Evolutionary conservation across 2,888 invertebrate species (phyloP).

Genomic region (Boloria selene): DNA sequence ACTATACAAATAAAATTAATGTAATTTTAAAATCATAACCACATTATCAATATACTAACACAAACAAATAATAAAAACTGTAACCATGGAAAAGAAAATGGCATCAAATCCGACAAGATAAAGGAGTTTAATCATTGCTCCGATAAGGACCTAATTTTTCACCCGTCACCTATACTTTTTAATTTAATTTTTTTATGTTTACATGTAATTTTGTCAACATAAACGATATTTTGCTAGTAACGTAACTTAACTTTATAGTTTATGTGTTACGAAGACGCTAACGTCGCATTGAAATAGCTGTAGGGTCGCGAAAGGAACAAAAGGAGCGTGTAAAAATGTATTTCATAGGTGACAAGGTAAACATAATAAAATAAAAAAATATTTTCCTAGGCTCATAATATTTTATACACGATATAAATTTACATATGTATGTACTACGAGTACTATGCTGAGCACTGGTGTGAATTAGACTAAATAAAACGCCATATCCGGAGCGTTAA

Average conservation of each 20-base stretch:
- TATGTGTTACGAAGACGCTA: constrained; percentile 14
- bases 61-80: no score
- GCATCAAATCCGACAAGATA: no score
- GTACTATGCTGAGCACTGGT: no score
- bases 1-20: no score
- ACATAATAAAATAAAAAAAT: not conserved
- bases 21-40: no score
- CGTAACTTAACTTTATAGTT: constrained; percentile 16
- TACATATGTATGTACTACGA: no score
- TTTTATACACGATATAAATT: not conserved
- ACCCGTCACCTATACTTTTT: not conserved
- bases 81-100: no score
- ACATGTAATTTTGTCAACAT: not conserved
- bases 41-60: no score
- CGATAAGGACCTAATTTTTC: not conserved
- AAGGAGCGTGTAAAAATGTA: not conserved
- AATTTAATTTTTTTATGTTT: no score
- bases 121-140: not conserved
- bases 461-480: no score
- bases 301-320: constrained; percentile 16
- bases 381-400: not conserved
- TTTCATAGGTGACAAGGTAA: constrained; percentile 2
- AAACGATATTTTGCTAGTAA: constrained; percentile 14
- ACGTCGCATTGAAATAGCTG: constrained; percentile 15
- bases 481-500: no score